These are phyloP conservation scores for Rachycentron canadum DNA, from an alignment of 2,797 vertebrate species.

Conservation along the genomic window DNA sequence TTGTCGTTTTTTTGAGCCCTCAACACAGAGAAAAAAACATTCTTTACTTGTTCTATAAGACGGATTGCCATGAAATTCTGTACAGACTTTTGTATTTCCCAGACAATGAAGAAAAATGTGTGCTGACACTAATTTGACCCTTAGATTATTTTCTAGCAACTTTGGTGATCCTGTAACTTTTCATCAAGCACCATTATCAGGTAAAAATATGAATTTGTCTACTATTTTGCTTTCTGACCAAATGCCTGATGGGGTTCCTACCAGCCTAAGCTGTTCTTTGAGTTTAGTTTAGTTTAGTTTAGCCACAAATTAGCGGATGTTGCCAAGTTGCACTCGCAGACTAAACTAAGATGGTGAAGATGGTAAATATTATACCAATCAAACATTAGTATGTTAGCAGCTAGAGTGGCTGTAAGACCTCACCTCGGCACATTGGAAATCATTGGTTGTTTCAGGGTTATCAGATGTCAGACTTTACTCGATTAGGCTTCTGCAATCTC, in stretches of 20 bases:
- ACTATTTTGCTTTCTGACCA: neutral
- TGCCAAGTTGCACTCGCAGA: neutral
- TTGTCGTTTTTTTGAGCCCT: neutral
- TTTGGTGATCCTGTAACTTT: neutral
- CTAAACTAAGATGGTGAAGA: neutral
- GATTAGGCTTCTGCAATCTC: constrained; percentile 1
- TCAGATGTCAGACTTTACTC: constrained; percentile 21
- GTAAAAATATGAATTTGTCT: neutral
- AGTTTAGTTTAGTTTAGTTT: neutral
- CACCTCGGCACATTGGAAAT: constrained; percentile 8
- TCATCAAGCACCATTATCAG: neutral
- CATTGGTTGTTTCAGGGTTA: constrained; percentile 8
- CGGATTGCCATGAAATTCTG: neutral
- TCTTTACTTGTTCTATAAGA: no score
- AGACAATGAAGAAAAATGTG: no score
- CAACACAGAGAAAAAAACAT: no score
- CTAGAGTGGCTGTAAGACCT: neutral
- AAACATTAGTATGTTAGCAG: neutral
- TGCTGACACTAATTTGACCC: neutral
- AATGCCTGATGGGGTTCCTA: neutral
- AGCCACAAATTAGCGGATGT: constrained; percentile 1
- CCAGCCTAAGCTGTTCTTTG: neutral
- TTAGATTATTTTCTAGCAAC: neutral
- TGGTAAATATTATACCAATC: neutral
- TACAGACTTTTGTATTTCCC: neutral